phyloP scores from a whole-genome alignment of 2,888 invertebrate genomes.

The Hemithea aestivaria region DNA sequence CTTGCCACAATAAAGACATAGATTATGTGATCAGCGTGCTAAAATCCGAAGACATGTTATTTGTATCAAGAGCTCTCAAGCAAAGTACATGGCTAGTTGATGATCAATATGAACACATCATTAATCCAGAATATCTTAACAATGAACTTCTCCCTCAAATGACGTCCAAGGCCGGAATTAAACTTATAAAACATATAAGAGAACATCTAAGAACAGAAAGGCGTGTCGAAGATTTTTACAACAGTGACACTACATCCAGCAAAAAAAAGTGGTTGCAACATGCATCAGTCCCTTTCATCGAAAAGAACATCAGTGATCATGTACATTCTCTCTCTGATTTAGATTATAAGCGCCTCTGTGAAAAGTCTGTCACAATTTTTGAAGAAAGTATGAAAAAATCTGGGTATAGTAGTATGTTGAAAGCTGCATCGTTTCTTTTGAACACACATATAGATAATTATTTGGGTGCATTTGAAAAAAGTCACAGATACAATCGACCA shows the following conservation, averaged over 20 bases:
- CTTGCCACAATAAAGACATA: slow-evolving; percentile 43
- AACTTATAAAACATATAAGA: slow-evolving; percentile 46
- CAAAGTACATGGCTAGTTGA: slow-evolving; percentile 52
- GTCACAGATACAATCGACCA: slow-evolving; percentile 16
- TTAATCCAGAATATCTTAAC: slow-evolving; percentile 50
- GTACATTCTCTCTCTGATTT: slow-evolving; percentile 21
- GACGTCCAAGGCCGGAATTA: slow-evolving; percentile 48
- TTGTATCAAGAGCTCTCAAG: slow-evolving; percentile 52
- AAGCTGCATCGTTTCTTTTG: slow-evolving; percentile 38
- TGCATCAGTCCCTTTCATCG: slow-evolving; percentile 50
- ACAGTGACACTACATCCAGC: slow-evolving; percentile 35
- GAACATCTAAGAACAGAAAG: slow-evolving; percentile 46
- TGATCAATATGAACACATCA: slow-evolving; percentile 43
- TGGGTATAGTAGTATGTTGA: slow-evolving; percentile 20
- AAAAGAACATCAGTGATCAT: slow-evolving; percentile 39
- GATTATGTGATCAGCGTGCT: slow-evolving; percentile 49
- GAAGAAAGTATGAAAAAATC: slow-evolving; percentile 23
- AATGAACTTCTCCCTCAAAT: slow-evolving; percentile 47
- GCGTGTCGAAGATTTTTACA: slow-evolving; percentile 53
- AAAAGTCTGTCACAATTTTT: slow-evolving; percentile 44
- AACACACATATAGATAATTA: slow-evolving; percentile 42
- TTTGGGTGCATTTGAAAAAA: slow-evolving; percentile 41
- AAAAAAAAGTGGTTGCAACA: slow-evolving; percentile 59
- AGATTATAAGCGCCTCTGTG: slow-evolving; percentile 46
- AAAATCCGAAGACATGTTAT: slow-evolving; percentile 52